These are phyloP conservation scores for Chromobotia macracanthus DNA, from an alignment of 2,797 vertebrate species.

Conservation along the genomic window DNA sequence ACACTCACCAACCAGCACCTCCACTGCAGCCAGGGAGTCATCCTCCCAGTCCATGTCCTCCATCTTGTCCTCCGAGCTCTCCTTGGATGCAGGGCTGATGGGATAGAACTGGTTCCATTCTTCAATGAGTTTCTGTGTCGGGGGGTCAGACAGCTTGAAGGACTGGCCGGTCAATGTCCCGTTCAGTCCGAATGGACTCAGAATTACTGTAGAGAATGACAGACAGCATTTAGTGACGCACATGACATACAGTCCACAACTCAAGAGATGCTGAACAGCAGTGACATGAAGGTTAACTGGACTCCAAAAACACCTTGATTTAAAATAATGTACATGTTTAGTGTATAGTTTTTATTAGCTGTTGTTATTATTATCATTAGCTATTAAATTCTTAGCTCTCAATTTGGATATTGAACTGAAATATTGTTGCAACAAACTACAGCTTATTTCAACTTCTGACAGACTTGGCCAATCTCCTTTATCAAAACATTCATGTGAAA, in stretches of 20 bases:
- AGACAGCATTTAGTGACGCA: conserved; percentile 2
- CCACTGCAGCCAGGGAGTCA: conserved; percentile 94
- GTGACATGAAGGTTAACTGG: neutral
- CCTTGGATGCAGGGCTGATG: conserved; percentile 88
- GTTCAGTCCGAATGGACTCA: conserved; percentile 95
- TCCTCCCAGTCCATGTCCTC: conserved; percentile 98
- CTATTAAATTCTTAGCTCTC: too few species aligned
- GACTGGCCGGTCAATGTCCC: conserved; percentile 96
- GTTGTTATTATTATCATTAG: too few species aligned
- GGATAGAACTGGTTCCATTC: conserved; percentile 99
- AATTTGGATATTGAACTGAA: too few species aligned
- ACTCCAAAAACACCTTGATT: neutral
- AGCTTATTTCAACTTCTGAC: too few species aligned
- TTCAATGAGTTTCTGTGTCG: conserved; percentile 94
- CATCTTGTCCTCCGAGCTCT: conserved; percentile 85
- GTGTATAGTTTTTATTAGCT: too few species aligned
- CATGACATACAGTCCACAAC: neutral
- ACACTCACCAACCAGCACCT: conserved; percentile 94
- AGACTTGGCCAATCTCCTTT: too few species aligned
- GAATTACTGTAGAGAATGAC: conserved; percentile 80
- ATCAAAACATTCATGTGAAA: neutral
- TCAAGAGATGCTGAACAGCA: neutral
- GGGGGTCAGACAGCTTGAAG: conserved; percentile 97
- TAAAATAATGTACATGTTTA: neutral
- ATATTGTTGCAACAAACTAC: too few species aligned